phyloP scores from a whole-genome alignment of 1,140 invertebrate genomes.

The Pentalonia nigronervosa region DNA sequence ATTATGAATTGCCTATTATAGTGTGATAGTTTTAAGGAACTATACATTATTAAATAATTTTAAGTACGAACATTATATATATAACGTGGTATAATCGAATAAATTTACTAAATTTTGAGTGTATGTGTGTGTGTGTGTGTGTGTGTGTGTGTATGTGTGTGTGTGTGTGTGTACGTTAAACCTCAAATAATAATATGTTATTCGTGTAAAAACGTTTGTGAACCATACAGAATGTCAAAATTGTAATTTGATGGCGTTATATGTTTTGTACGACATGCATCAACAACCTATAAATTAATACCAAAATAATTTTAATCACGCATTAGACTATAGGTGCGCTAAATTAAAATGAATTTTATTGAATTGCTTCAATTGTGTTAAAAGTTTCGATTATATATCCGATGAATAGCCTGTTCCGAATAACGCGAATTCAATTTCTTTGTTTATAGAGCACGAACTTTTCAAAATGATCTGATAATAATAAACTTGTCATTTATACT shows the following conservation, averaged over 20 bases:
- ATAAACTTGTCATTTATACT: background rate
- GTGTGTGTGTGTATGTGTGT: rapidly evolving
- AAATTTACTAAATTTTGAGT: background rate
- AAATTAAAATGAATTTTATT: background rate
- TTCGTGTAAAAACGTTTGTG: no score
- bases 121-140: rapidly evolving
- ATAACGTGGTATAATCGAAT: no score
- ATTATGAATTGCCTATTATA: no score
- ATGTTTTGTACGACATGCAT: background rate
- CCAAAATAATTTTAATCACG: background rate
- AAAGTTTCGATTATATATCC: background rate
- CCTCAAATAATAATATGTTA: background rate
- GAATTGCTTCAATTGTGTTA: background rate
- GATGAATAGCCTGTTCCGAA: background rate
- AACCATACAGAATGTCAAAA: background rate
- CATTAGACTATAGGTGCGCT: background rate
- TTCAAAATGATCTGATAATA: background rate
- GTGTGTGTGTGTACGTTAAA: background rate
- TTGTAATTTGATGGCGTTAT: background rate
- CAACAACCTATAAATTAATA: background rate
- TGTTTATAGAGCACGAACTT: background rate
- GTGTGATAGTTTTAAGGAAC: background rate
- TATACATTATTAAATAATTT: background rate
- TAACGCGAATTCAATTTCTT: background rate
- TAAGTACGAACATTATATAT: background rate